phyloP scores from a whole-genome alignment of 2,113 vertebrate species.

The Motacilla tschutschensis region DNA sequence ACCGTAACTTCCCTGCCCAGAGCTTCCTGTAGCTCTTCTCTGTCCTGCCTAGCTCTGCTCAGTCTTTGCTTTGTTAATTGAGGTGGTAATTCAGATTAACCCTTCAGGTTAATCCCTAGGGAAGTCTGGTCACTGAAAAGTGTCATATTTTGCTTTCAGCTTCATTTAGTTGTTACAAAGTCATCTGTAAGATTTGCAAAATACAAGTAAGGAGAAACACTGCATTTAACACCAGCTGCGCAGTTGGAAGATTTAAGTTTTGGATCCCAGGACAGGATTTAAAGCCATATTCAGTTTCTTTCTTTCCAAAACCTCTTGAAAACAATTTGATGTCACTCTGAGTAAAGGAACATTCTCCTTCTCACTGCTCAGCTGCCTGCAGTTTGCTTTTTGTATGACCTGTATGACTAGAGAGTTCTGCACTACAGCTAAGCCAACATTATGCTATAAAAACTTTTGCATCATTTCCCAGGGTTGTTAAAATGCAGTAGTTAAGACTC shows the following conservation, averaged over 20 bases:
- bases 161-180: neutral
- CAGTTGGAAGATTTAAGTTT: neutral
- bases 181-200: neutral
- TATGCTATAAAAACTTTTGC: neutral
- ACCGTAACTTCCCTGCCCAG: neutral
- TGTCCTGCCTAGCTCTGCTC: neutral
- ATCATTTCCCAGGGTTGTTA: conserved; percentile 20
- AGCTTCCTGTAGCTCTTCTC: neutral
- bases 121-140: neutral
- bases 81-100: neutral
- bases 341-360: neutral
- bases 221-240: neutral
- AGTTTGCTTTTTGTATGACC: neutral
- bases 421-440: conserved; percentile 10
- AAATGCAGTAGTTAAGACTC: conserved; percentile 4
- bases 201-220: neutral
- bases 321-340: neutral
- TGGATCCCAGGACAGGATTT: neutral
- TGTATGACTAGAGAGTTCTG: neutral
- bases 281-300: neutral
- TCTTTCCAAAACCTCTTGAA: neutral
- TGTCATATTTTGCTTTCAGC: neutral
- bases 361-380: neutral
- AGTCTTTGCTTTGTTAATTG: neutral
- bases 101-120: neutral